Evolutionary conservation across 1,140 invertebrate species (phyloP).

Genomic region (Bactericera cockerelli): DNA sequence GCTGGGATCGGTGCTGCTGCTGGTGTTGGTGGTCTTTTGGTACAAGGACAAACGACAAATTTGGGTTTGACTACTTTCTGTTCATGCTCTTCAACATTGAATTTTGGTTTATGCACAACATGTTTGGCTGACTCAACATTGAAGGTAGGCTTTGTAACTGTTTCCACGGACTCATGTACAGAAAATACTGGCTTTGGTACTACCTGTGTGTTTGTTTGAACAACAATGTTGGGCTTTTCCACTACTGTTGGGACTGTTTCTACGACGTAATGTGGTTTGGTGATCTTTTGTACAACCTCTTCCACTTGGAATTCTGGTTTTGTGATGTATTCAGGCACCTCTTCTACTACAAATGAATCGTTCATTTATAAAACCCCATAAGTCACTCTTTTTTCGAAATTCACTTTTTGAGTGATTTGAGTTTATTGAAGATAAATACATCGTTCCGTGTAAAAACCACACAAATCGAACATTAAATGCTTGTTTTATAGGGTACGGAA

Average conservation of each 20-base stretch:
- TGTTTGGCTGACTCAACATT: background rate
- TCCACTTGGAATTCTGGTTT: background rate
- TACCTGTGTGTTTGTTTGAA: background rate
- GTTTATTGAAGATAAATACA: too few species aligned
- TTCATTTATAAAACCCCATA: too few species aligned
- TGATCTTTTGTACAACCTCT: background rate
- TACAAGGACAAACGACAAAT: slow-evolving; percentile 4
- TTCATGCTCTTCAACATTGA: slow-evolving; percentile 1
- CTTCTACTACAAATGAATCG: slow-evolving; percentile 2
- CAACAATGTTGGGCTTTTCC: background rate
- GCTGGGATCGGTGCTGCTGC: too few species aligned
- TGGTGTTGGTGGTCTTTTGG: background rate
- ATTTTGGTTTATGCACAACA: background rate
- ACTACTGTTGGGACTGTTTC: background rate
- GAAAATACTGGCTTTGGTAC: background rate
- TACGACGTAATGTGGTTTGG: background rate
- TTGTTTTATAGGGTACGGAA: too few species aligned
- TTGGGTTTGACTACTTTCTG: background rate
- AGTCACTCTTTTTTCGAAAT: too few species aligned
- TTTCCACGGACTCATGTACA: background rate
- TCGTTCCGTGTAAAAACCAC: too few species aligned
- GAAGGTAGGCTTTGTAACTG: background rate
- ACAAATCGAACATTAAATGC: too few species aligned
- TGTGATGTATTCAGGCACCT: background rate
- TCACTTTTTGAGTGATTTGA: too few species aligned